Conservation (phyloP, 2,113 vertebrate species). For the Solea solea region DNA sequence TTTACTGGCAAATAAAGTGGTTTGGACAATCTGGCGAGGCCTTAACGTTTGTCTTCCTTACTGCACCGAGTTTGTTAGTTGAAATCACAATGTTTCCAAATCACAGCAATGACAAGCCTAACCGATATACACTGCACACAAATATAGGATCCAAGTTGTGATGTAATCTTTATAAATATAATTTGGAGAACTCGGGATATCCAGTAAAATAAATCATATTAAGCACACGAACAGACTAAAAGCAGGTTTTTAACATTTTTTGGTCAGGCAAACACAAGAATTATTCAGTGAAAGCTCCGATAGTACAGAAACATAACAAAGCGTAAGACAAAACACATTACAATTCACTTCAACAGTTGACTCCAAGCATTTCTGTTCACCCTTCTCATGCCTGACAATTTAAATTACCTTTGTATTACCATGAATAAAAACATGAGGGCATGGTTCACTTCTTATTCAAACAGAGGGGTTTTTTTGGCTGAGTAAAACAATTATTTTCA, state of each 20-base stretch:
- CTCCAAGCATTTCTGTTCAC: conserved; percentile 1
- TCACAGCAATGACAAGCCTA: neutral
- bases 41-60: neutral
- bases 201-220: conserved; percentile 5
- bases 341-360: neutral
- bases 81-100: neutral
- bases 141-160: neutral
- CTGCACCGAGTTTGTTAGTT: neutral
- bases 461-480: conserved; percentile 26
- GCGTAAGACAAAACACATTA: neutral
- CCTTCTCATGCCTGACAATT: conserved; percentile 12
- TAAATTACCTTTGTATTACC: conserved; percentile 7
- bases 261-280: neutral
- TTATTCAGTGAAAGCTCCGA: neutral
- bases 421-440: conserved; percentile 38
- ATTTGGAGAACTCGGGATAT: neutral
- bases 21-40: neutral
- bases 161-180: no score
- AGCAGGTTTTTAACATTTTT: neutral
- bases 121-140: neutral
- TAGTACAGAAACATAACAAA: conserved; percentile 7
- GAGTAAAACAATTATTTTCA: conserved; percentile 61
- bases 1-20: neutral
- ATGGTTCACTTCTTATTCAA: conserved; percentile 33
- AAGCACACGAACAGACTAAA: neutral